phyloP scores from a whole-genome alignment of 2,797 vertebrate species.

The Rhyacichthys aspro region DNA sequence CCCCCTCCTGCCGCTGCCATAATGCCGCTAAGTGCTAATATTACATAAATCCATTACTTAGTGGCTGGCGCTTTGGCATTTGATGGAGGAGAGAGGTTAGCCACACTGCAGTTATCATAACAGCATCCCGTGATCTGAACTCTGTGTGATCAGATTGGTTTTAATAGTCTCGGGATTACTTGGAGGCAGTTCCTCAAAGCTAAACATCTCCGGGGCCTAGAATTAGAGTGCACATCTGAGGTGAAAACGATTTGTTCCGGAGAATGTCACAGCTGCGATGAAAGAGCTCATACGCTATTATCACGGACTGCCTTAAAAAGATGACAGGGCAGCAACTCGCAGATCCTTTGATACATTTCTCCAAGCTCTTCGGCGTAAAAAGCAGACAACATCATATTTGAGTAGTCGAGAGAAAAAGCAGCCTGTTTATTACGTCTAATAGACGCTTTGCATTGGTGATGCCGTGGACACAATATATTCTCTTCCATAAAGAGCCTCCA shows the following conservation, averaged over 20 bases:
- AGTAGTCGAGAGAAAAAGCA: slow-evolving; percentile 51
- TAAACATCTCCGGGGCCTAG: slow-evolving; percentile 76
- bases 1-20: slow-evolving; percentile 68
- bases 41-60: slow-evolving; percentile 86
- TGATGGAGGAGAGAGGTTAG: slow-evolving; percentile 83
- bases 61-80: slow-evolving; percentile 81
- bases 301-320: slow-evolving; percentile 77
- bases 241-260: slow-evolving; percentile 81
- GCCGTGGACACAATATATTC: slow-evolving; percentile 45
- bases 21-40: slow-evolving; percentile 85
- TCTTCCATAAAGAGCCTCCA: slow-evolving; percentile 39
- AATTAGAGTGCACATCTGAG: slow-evolving; percentile 80
- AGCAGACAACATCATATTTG: slow-evolving; percentile 59
- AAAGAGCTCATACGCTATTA: slow-evolving; percentile 80
- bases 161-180: slow-evolving; percentile 84
- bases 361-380: slow-evolving; percentile 37
- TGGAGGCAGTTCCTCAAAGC: slow-evolving; percentile 77
- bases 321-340: slow-evolving; percentile 67
- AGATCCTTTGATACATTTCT: slow-evolving; percentile 68
- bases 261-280: slow-evolving; percentile 81
- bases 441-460: slow-evolving; percentile 48
- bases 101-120: slow-evolving; percentile 82
- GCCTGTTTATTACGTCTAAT: slow-evolving; percentile 55
- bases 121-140: slow-evolving; percentile 83
- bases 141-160: slow-evolving; percentile 82